Base-by-base conservation (phyloP, 37 sponge, comb jelly and placozoan species). In the Cliona cf. orientalis region DNA sequence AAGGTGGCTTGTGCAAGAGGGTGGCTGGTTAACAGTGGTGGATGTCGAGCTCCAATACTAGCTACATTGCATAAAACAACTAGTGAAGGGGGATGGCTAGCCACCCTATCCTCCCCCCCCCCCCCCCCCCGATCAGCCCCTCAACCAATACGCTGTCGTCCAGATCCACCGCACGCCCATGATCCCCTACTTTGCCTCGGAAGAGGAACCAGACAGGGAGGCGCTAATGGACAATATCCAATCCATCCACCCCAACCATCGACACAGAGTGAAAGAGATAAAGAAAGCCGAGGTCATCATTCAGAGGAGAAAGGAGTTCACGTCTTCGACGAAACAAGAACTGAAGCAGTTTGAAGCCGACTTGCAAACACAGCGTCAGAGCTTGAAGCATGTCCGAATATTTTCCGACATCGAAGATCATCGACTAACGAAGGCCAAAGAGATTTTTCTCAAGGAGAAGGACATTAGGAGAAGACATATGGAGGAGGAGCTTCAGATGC, bases 191-290 rank as follows among this genome's bases (percentile, higher is more conserved):
- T 74, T 77, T 34, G 29, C 34, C 66, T 12, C 59, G 38, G 42
- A 19, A 0, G 9, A 66, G 21, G 66, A 83, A 1, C 80, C 90
- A 25, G 80, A 89, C 53, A 35, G 90, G 32, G 36, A 63, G 3
- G 67, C 80, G 0, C 79, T 87, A 11, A 41, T 92, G 71, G 73
- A 84, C n/a, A 92, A 80, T 64, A 84, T 92, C 31, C 14, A 58
- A 38, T 71, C 91, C 31, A 55, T 91, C 53, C 42, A 38, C 5
- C 93, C 93, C 22, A 84, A 92, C 71, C 89, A 87, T 49, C 34
- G 37, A 35, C 69, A 75, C 21, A 37, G 93, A 40, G 28, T 92
- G 78, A 59, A 79, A 49, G 36, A 42, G 5, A 55, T 92, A 4
- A 32, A 74, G 32, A 31, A 58, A 42, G 59, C 93, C 0, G 85